Percentiles rank a stretch among this genome's conserved stretches.
Evolutionary conservation across 2,888 invertebrate genomes (phyloP).

Genomic region (Orchesellides sinensis): DNA sequence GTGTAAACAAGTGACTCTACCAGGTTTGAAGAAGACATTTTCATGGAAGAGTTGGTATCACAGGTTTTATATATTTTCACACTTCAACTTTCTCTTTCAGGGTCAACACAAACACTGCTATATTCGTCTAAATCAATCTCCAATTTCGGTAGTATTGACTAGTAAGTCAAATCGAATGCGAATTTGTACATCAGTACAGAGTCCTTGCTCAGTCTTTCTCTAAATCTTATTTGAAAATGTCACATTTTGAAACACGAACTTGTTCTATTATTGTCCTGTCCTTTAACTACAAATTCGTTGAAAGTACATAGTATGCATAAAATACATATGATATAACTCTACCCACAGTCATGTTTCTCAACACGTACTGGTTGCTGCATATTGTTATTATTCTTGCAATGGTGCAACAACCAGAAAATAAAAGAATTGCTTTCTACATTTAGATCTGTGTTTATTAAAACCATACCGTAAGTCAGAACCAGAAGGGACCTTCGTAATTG

Average conservation of each 20-base stretch:
- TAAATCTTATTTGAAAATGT: not conserved
- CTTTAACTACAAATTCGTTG: not conserved
- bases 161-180: not conserved
- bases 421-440: not conserved
- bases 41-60: not conserved
- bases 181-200: not conserved
- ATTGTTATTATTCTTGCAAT: conserved; percentile 24
- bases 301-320: too few species aligned
- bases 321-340: conserved; percentile 10
- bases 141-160: not conserved
- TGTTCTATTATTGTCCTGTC: too few species aligned
- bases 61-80: not conserved
- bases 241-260: not conserved
- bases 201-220: not conserved
- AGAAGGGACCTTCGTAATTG: not conserved
- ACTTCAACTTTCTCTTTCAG: too few species aligned
- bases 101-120: too few species aligned
- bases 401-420: conserved; percentile 13
- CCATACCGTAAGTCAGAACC: not conserved
- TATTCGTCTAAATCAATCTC: not conserved
- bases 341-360: conserved; percentile 51
- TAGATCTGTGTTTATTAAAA: not conserved
- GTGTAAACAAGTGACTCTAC: conserved; percentile 28
- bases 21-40: conserved; percentile 21
- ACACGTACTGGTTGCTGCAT: conserved; percentile 19